Conservation (phyloP, 1,140 invertebrate genomes). For the Schlechtendalia chinensis region DNA sequence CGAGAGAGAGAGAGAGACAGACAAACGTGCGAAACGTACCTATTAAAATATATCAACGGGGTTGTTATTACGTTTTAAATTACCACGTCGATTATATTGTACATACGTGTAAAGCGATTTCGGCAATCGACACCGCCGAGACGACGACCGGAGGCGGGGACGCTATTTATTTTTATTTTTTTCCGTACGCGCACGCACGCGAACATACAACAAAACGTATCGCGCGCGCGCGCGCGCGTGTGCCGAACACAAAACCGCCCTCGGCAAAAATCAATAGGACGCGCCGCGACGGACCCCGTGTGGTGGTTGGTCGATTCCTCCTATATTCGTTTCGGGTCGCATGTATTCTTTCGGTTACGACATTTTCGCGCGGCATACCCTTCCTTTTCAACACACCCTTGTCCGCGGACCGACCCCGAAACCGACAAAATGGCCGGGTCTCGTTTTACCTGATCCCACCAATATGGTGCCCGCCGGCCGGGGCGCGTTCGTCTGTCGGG, state of each 20-base stretch:
- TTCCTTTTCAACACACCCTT: slow-evolving; percentile 36
- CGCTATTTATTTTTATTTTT: too few species aligned
- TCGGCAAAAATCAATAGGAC: slow-evolving; percentile 24
- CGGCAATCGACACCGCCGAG: too few species aligned
- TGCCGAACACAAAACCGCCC: neutral
- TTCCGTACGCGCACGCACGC: too few species aligned
- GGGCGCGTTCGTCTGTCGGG: too few species aligned
- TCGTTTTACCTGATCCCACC: slow-evolving; percentile 29
- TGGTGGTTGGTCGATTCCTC: slow-evolving; percentile 11
- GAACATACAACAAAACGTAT: too few species aligned
- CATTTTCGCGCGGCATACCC: slow-evolving; percentile 10
- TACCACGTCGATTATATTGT: too few species aligned
- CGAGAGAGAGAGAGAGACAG: neutral
- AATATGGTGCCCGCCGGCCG: neutral
- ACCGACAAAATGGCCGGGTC: slow-evolving; percentile 31
- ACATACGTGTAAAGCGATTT: too few species aligned
- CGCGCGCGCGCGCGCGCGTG: too few species aligned
- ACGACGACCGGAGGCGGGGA: too few species aligned
- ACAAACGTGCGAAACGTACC: too few species aligned
- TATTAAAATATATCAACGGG: too few species aligned
- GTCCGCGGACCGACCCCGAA: neutral
- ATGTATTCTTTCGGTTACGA: slow-evolving; percentile 13
- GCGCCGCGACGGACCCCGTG: neutral
- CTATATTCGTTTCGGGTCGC: neutral
- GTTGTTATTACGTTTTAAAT: too few species aligned